Evolutionary conservation across 2,797 vertebrate genomes (phyloP), one percentile per base, ranked within the genome.

Genomic region (Psittacula echo): DNA sequence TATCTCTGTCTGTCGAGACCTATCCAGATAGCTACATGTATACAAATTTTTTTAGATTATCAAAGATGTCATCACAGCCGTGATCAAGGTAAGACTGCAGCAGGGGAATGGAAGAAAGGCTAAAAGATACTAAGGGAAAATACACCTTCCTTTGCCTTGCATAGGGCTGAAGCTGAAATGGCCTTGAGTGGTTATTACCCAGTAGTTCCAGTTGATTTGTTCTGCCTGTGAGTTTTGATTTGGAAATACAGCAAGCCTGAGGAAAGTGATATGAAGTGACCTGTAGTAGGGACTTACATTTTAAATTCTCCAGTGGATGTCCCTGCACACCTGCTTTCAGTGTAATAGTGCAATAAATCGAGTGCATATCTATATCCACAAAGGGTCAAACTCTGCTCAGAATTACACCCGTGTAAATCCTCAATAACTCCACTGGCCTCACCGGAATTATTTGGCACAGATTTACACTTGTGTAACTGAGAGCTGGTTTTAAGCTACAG

Each of bases 351-450:
- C 91, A 96, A 93, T 96, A 97, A 97, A 97, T 96, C 41, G 61
- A 95, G 72, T 51, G 72, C 73, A 64, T 94, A 94, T 94, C 94
- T 96, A 73, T 95, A 94, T 78, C 73, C 94, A 95, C 93, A 83
- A 67, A 75, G 91, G 92, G 90, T 94, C 91, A 93, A 73, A 66
- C 89, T 90, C 90, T 84, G 75, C 90, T 95, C 91, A 83, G 90
- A 96, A 94, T 97, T 95, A 96, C 89, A 91, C 95, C 75, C 7
- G 70, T 94, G 95, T 95, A 95, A 97, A 96, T 95, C 96, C 92
- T 81, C 66, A 90, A 24, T 94, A 97, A 95, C 85, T 95, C 85
- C 83, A 37, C 48, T 51, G 65, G 85, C 80, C 94, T 87, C 94
- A 30, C 65, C 0, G 23, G 93, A 95, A 89, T 95, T 93, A 86